Base-by-base conservation (phyloP, 2,888 invertebrate genomes). In the Thelaira solivaga region DNA sequence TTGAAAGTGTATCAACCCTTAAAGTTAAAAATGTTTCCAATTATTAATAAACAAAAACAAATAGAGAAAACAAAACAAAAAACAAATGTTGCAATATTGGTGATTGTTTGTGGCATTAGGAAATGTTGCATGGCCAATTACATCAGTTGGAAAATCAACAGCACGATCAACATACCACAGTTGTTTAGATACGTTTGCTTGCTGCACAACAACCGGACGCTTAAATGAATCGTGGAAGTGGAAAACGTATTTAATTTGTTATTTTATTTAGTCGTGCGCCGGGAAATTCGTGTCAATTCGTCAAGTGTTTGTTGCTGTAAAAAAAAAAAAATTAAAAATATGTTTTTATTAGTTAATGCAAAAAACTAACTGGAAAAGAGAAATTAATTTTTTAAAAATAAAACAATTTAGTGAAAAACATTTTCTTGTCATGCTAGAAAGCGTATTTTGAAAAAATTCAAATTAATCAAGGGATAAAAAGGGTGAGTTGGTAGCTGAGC, bases 71-170 rank as follows among this genome's bases (percentile, higher is more conserved):
- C 26, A 4, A 22, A 43, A 62, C 26, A 47, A 55, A 59, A 26
- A 41, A 57, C n/a, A 65, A 59, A 71, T 76, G 76, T 76, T 76
- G 76, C 59, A 71, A 45, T 39, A 51, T 76, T 76, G 76, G 59
- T 76, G 76, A 71, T 16, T 20, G 49, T 69, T 51, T 13, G 16
- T 39, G 5, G 34, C 10, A 7, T 29, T 11, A 39, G 18, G 22
- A 71, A 65, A 65, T 76, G 71, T 69, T 68, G 64, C 76, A 64
- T 45, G 13, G 51, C 26, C 67, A 45, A 34, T 57, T 29, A 49
- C 20, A 68, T 34, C 61, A 43, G 34, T 41, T 24, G 31, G n/a
- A 29, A 57, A 45, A 55, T 13, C n/a, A 26, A 18, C 47, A 41
- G 34, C 69, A 57, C 65, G 69, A 74, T 78, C 69, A 26, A 36